Evolutionary conservation across 2,888 invertebrate genomes (phyloP), one percentile per base, ranked within the genome.

Genomic region (Nemapogon koenigi): DNA sequence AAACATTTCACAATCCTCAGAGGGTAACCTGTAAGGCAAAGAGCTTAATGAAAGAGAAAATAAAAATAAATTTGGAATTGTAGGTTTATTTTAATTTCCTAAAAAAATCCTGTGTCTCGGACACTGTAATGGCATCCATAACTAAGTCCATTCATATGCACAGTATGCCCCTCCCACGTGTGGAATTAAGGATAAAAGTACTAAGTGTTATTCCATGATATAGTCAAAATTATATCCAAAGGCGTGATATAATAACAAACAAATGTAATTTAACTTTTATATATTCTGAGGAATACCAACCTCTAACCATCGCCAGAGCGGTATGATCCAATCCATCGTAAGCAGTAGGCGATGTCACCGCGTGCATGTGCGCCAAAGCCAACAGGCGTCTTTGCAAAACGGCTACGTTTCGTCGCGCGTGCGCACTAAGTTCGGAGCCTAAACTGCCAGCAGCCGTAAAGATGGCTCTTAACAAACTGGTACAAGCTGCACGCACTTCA

Each of bases 401-500:
- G 2, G 75, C 67, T 2, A 73, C 65, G 46, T 75, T 76, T 2
- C 78, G 52, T 2, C 76, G 49, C 10, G 71, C 62, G 2, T 63
- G 62, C 3, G 46, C 43, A 1, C 62, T 58, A 3, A 11, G 13
- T n/a, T 15, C 31, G n/a, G 15, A 44, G 1, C 47, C 41, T 3
- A 58, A 57, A 14, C 57, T 49, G 43, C 65, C 60, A 6, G 49
- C 49, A 13, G 48, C 48, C 15, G 64, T 70, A 49, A 71, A 73
- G 4, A 71, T 42, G 1, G 65, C 59, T 0, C 73, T 63, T 18
- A 70, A 58, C 4, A 58, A 62, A 39, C 55, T 51, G 39, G 65
- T 64, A 40, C 72, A 70, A 8, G 70, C 62, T 1, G 60, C 56
- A 0, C 76, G 67, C 1, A 76, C 75, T 37, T 78, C 78, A 42